Evolutionary conservation across 2,797 vertebrate species (phyloP).

Genomic region (Argya squamiceps): DNA sequence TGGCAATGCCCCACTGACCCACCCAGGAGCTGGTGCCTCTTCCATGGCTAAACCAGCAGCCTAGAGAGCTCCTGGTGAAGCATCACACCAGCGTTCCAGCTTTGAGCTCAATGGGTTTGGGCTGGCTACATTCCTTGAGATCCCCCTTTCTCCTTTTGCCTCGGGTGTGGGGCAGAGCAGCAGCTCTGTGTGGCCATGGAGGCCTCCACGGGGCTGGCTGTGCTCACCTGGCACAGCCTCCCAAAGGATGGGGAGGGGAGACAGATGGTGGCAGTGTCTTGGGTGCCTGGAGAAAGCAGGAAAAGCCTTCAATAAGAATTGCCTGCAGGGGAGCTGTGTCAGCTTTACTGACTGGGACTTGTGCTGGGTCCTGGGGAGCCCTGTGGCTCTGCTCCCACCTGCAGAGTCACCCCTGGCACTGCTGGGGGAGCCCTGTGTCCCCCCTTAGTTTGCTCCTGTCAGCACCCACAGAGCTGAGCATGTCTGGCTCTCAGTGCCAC

Average conservation of each 20-base stretch:
- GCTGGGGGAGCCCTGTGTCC: not conserved
- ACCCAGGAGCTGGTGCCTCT: not conserved
- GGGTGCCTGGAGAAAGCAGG: not conserved
- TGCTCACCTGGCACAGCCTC: not conserved
- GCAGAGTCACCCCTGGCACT: not conserved
- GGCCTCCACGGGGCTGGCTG: not conserved
- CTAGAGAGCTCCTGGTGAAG: not conserved
- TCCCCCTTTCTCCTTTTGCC: not conserved
- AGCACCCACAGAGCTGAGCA: not conserved
- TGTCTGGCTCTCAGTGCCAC: not conserved
- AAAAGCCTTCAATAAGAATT: not conserved
- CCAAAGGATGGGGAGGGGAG: not conserved
- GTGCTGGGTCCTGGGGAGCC: not conserved
- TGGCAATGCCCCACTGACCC: not conserved
- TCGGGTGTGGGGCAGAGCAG: fast-evolving
- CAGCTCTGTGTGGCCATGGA: not conserved
- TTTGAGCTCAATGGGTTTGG: not conserved
- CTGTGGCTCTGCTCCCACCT: not conserved
- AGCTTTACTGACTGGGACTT: not conserved
- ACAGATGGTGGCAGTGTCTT: not conserved
- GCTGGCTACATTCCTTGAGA: not conserved
- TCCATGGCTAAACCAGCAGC: not conserved
- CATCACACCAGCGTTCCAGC: fast-evolving
- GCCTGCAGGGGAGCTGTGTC: not conserved
- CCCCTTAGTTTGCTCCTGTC: not conserved